Evolutionary conservation across 1,140 invertebrate species (phyloP), one percentile per base, ranked within the genome.

Genomic region (Palaemon carinicauda): DNA sequence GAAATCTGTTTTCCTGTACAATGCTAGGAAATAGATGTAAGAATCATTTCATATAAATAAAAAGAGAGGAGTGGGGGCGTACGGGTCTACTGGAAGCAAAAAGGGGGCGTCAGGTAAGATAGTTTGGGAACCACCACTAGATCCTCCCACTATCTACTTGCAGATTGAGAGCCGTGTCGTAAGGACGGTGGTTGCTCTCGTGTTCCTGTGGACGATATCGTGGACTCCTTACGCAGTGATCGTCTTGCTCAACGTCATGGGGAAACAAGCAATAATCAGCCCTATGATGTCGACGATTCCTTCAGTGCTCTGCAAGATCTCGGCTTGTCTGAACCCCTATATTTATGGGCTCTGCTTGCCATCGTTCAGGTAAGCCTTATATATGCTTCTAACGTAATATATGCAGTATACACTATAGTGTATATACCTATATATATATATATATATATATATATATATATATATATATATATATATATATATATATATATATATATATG

Each of bases 161-260:
- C 84, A 87, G 86, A 87, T 79, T 7, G 78, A 75, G 78, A 52
- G 41, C 29, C 65, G 80, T 29, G 51, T 79, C 29, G 31, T 56
- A 29, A 79, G 51, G 51, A 56, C 54, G 3, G 86, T 77, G 41
- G 71, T 56, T 2, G 41, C 56, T 24, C 52, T 87, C 5, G 54
- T 81, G 74, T 21, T 21, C 5, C 54, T 87, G n/a, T 87, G 86
- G 86, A 51, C 75, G 10, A 24, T 81, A n/a, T 81, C 86, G 3
- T 87, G 86, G 86, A 82, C 86, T 69, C 86, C 86, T 5, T 87
- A 87, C 27, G 86, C 80, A n/a, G 24, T 87, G 4, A 52, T 87
- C 9, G 71, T 87, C 21, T 50, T 82, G 14, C 31, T 77, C 3
- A 73, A 79, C 7, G 73, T 87, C 50, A 74, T 74, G 27, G 52